These are phyloP conservation scores for Muraenolepis orangiensis DNA, from an alignment of 2,797 vertebrate genomes.

Conservation along the genomic window DNA sequence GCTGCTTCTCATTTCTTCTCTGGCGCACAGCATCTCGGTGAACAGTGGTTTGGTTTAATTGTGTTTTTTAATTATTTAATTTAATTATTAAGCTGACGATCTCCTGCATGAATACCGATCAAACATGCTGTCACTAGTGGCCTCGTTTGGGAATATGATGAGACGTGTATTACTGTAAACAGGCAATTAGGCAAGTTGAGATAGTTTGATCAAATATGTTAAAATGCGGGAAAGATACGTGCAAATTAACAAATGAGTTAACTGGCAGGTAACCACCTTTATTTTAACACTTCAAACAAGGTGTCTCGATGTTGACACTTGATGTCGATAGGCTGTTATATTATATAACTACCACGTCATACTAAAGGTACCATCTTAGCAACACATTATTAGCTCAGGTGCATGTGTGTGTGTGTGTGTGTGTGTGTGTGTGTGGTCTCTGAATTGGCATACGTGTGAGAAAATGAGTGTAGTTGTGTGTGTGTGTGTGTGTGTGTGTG, in stretches of 20 bases:
- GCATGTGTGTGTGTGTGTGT: background rate
- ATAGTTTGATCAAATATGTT: background rate
- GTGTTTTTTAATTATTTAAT: no score
- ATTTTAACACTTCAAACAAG: no score
- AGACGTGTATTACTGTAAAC: conserved; percentile 13
- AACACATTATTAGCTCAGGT: no score
- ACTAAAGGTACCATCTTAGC: no score
- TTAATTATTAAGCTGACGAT: conserved; percentile 75
- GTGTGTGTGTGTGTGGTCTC: background rate
- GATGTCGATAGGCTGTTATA: no score
- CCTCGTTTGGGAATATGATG: conserved; percentile 60
- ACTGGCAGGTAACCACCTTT: no score
- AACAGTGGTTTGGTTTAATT: conserved; percentile 72
- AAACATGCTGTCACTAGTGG: conserved; percentile 64
- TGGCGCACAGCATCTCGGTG: conserved; percentile 43
- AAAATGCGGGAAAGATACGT: no score
- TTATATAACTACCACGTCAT: no score
- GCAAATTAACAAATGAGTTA: no score
- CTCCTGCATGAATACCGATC: conserved; percentile 71
- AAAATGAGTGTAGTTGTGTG: no score
- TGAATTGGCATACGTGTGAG: no score
- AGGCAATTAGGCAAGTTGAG: background rate
- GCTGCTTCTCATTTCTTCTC: conserved; percentile 36
- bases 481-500: background rate
- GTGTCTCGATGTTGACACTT: no score